These are phyloP conservation scores for Diadophis punctatus DNA, from an alignment of 2,113 vertebrate species.

Conservation along the genomic window DNA sequence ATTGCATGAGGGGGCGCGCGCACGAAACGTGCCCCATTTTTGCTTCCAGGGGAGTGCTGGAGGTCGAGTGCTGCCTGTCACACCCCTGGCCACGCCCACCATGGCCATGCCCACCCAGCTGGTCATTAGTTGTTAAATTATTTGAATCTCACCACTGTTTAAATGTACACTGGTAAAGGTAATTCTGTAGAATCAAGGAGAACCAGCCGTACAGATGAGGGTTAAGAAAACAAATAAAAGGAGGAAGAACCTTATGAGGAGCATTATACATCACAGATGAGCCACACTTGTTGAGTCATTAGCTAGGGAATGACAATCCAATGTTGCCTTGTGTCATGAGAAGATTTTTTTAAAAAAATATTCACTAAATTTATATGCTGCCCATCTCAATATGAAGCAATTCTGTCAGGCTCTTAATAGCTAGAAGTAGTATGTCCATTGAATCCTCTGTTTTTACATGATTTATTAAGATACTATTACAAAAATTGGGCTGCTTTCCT, in stretches of 20 bases:
- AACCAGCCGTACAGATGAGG: not conserved
- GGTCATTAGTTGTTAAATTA: no score
- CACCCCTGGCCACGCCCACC: no score
- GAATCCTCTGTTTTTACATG: not conserved
- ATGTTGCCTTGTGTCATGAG: not conserved
- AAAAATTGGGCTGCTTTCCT: not conserved
- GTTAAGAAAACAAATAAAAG: not conserved
- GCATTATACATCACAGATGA: not conserved
- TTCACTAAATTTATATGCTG: not conserved
- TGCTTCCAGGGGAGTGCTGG: no score
- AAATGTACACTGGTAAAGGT: not conserved
- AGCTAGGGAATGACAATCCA: not conserved
- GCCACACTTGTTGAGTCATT: not conserved
- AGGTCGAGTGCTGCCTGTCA: no score
- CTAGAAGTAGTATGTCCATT: not conserved
- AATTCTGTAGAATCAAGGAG: not conserved
- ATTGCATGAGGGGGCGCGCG: no score
- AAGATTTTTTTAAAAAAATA: not conserved
- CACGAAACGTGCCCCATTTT: no score
- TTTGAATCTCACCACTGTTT: no score
- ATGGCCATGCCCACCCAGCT: no score
- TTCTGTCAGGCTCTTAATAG: not conserved
- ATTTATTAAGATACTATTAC: not conserved
- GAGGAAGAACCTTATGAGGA: not conserved
- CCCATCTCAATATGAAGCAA: not conserved